phyloP scores from a whole-genome alignment of 1,140 invertebrate species.

The Spodoptera litura region DNA sequence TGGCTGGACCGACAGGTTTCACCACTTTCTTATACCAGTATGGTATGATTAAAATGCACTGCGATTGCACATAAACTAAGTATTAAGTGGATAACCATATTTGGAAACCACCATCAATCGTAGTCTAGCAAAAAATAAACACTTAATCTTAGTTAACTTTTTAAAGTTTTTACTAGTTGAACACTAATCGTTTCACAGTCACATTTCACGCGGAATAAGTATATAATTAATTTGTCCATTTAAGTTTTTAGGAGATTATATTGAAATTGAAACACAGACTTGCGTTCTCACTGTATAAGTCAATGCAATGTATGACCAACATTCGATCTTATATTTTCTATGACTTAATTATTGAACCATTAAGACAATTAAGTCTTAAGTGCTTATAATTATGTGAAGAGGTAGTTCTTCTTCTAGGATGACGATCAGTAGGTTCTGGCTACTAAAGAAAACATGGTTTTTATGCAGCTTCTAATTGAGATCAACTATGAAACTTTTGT shows the following conservation, averaged over 20 bases:
- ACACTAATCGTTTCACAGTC: too few species aligned
- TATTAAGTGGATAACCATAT: neutral
- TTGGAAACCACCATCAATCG: neutral
- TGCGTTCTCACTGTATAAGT: neutral
- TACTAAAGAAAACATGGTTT: too few species aligned
- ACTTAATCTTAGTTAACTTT: too few species aligned
- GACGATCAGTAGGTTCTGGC: too few species aligned
- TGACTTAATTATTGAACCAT: slow-evolving; percentile 1
- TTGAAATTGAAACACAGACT: neutral
- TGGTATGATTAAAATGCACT: slow-evolving; percentile 25
- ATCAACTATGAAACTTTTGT: too few species aligned
- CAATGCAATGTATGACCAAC: neutral
- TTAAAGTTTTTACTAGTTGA: too few species aligned
- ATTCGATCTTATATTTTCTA: slow-evolving; percentile 2
- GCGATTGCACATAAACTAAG: neutral
- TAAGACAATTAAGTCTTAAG: slow-evolving; percentile 20
- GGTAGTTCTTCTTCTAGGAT: neutral
- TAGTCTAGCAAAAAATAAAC: neutral
- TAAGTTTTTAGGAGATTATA: neutral
- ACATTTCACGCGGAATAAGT: too few species aligned
- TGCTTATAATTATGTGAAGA: neutral
- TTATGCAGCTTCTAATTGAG: too few species aligned
- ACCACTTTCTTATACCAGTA: slow-evolving; percentile 30
- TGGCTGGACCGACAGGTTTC: slow-evolving; percentile 21
- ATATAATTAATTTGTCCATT: too few species aligned